A percentile compares a stretch with the other conserved stretches of the same genome.
phyloP scores from a whole-genome alignment of 2,888 invertebrate species.

The Chymomyza fuscimana region DNA sequence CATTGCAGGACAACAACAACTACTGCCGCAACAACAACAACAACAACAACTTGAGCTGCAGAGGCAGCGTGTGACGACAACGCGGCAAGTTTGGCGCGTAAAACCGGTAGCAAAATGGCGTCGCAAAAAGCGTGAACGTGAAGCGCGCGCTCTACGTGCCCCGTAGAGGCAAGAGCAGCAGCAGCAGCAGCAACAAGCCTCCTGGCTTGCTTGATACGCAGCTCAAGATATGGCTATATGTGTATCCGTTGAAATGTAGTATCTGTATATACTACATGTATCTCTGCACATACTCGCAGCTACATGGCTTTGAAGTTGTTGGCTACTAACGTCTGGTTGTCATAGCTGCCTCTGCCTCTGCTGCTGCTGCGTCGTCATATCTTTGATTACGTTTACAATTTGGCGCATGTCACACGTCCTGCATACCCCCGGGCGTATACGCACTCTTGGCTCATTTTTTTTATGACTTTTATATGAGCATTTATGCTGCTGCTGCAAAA shows the following conservation, averaged over 20 bases:
- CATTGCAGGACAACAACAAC: constrained; percentile 33
- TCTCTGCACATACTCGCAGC: constrained; percentile 6
- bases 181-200: too few species aligned
- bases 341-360: constrained; percentile 18
- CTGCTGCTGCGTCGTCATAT: constrained; percentile 17
- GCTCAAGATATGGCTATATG: neutral
- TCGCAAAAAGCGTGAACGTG: neutral
- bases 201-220: neutral
- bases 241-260: neutral
- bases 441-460: neutral
- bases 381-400: constrained; percentile 52
- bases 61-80: constrained; percentile 63
- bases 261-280: neutral
- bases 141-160: neutral
- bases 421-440: neutral
- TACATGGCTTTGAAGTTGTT: constrained; percentile 36
- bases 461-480: constrained; percentile 16
- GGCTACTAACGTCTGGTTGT: constrained; percentile 28
- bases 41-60: constrained; percentile 44
- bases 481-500: constrained; percentile 14
- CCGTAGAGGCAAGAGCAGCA: too few species aligned
- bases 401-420: constrained; percentile 20
- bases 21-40: constrained; percentile 30
- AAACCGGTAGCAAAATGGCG: constrained; percentile 71
- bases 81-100: constrained; percentile 70